Evolutionary conservation across 2,797 vertebrate genomes (phyloP).

Genomic region (Meriones psammophilus): DNA sequence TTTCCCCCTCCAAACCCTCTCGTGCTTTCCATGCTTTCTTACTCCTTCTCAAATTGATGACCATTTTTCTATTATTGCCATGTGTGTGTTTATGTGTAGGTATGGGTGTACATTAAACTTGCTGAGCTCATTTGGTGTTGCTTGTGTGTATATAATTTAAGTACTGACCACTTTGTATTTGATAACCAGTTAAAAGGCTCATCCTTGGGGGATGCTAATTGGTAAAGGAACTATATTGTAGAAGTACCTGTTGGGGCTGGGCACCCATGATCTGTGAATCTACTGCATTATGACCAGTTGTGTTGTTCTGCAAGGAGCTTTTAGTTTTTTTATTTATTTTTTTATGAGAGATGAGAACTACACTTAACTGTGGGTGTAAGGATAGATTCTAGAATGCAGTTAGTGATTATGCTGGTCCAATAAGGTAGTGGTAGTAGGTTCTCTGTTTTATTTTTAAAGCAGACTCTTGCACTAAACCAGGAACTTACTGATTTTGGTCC

Average conservation of each 20-base stretch:
- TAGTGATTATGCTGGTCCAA: neutral
- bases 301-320: too few relatives aligned
- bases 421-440: too few relatives aligned
- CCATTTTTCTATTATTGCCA: neutral
- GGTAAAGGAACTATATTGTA: neutral
- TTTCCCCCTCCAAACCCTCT: neutral
- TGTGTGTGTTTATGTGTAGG: neutral
- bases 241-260: neutral
- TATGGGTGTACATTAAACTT: neutral
- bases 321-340: too few relatives aligned
- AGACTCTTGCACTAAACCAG: neutral
- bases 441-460: neutral
- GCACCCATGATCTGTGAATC: neutral
- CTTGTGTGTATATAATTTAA: neutral
- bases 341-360: too few relatives aligned
- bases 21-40: neutral
- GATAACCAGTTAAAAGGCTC: neutral
- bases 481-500: neutral
- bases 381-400: neutral
- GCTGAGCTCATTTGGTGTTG: neutral
- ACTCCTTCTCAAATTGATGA: neutral
- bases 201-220: neutral
- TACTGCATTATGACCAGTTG: neutral
- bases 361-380: neutral
- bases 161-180: neutral